Conservation (phyloP, 2,888 invertebrate species). For the Emmelina monodactyla region DNA sequence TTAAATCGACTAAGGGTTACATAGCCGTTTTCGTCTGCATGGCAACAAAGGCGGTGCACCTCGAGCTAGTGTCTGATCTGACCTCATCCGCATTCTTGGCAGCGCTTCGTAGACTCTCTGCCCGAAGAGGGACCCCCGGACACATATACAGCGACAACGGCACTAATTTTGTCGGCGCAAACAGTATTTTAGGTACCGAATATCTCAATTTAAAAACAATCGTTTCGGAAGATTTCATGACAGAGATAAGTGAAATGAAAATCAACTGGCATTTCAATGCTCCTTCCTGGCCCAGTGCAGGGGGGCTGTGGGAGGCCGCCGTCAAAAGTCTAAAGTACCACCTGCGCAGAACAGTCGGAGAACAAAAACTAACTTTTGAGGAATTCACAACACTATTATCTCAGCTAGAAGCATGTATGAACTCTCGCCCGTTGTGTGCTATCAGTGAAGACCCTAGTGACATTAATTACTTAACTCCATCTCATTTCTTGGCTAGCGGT, state of each 20-base stretch:
- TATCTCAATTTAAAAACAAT: too few relatives aligned
- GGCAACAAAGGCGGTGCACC: neutral
- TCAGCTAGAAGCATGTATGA: neutral
- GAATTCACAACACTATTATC: neutral
- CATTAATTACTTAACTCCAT: neutral
- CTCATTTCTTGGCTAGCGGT: constrained; percentile 1
- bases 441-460: neutral
- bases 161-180: neutral
- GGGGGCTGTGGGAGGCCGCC: neutral
- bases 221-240: too few relatives aligned
- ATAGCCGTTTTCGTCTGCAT: neutral
- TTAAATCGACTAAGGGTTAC: neutral
- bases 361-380: neutral
- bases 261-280: neutral
- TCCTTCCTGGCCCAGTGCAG: neutral
- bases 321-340: neutral
- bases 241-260: constrained; percentile 4
- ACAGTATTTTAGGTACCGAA: too few relatives aligned
- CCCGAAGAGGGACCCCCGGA: neutral
- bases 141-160: neutral
- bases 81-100: neutral
- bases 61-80: neutral
- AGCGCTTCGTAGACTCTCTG: neutral
- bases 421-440: neutral
- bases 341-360: neutral